These are phyloP conservation scores for Dione vanillae DNA, from an alignment of 2,888 invertebrate species.

Conservation along the genomic window DNA sequence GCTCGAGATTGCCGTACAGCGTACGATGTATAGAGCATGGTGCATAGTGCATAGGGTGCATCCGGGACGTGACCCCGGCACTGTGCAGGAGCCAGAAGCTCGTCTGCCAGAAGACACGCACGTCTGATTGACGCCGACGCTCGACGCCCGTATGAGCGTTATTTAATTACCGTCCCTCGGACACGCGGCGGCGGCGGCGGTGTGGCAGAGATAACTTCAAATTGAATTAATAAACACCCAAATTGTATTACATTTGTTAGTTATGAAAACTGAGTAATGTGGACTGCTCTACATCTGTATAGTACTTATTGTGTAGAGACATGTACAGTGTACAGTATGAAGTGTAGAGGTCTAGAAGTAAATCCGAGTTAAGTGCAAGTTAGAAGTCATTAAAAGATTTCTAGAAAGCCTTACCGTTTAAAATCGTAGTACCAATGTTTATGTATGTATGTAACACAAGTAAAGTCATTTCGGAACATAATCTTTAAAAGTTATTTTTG, in stretches of 20 bases:
- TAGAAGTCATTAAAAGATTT: too few species aligned
- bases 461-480: too few species aligned
- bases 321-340: too few species aligned
- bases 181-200: not conserved
- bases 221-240: slow-evolving; percentile 12
- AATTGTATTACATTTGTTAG: not conserved
- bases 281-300: not conserved
- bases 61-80: not conserved
- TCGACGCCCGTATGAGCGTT: slow-evolving; percentile 26
- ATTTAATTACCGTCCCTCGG: slow-evolving; percentile 27
- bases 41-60: not conserved
- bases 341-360: too few species aligned
- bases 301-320: not conserved
- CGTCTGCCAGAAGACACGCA: not conserved
- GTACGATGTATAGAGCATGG: not conserved
- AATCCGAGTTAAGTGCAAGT: too few species aligned
- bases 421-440: too few species aligned
- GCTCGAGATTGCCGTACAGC: too few species aligned
- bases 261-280: not conserved
- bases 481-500: too few species aligned
- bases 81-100: not conserved
- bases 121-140: slow-evolving; percentile 9
- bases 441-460: too few species aligned
- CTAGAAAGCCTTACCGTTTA: too few species aligned
- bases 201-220: not conserved